These are phyloP conservation scores for Fistularia tabacaria DNA, from an alignment of 2,797 vertebrate species.

Conservation along the genomic window DNA sequence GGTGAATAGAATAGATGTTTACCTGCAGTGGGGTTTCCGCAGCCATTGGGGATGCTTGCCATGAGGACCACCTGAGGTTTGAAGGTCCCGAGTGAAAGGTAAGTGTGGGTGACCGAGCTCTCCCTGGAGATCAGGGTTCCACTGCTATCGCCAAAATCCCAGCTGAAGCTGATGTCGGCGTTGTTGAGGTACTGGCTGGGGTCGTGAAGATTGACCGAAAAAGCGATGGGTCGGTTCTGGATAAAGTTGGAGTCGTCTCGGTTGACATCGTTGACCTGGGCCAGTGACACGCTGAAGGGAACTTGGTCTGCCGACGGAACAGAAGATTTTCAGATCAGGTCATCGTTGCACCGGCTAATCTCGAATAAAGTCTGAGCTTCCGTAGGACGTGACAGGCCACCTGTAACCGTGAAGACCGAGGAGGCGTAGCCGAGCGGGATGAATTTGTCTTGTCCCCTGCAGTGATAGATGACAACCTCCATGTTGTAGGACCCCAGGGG, in stretches of 20 bases:
- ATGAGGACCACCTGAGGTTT: constrained; percentile 83
- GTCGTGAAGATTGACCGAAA: constrained; percentile 85
- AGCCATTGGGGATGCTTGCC: constrained; percentile 85
- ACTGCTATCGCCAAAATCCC: constrained; percentile 91
- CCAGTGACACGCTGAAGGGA: constrained; percentile 81
- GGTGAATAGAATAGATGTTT: constrained; percentile 1
- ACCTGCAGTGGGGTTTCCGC: constrained; percentile 69
- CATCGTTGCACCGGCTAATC: no score
- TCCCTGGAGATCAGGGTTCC: constrained; percentile 89
- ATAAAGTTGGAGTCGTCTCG: constrained; percentile 81
- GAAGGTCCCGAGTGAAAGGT: constrained; percentile 76
- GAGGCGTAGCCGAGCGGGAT: constrained; percentile 84
- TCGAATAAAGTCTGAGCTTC: not conserved
- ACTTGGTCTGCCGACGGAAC: constrained; percentile 81
- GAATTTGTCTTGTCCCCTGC: constrained; percentile 81
- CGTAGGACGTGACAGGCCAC: constrained; percentile 57
- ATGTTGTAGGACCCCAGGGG: constrained; percentile 87
- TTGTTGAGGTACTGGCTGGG: constrained; percentile 83
- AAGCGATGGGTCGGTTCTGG: constrained; percentile 85
- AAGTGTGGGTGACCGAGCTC: constrained; percentile 84
- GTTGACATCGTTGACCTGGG: constrained; percentile 80
- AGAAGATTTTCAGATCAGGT: not conserved
- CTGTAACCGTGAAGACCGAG: constrained; percentile 85
- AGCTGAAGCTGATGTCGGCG: constrained; percentile 87
- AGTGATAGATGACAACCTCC: constrained; percentile 91